These are phyloP conservation scores for Pocillopora grandis DNA, from an alignment of 92 coral and sea anemone species.

Conservation along the genomic window DNA sequence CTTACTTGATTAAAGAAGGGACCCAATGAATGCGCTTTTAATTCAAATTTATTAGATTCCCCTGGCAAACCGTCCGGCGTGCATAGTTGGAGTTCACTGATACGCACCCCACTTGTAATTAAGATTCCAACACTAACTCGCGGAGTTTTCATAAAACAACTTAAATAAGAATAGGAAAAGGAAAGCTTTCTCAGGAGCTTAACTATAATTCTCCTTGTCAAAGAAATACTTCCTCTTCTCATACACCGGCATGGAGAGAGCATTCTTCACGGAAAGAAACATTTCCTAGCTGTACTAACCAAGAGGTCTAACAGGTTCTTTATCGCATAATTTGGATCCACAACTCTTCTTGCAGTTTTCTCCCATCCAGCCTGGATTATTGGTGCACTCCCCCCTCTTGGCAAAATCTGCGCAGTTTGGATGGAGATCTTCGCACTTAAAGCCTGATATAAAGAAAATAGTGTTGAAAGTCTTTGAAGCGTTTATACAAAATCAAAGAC, in stretches of 20 bases:
- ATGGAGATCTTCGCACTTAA: constrained; percentile 64
- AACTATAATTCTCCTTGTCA: not conserved
- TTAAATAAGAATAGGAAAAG: too few relatives aligned
- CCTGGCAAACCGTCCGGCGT: too few relatives aligned
- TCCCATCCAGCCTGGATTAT: constrained; percentile 55
- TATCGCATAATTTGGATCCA: constrained; percentile 64
- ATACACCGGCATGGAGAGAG: not conserved
- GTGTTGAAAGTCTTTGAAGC: not conserved
- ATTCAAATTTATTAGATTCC: too few relatives aligned
- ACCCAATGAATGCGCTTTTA: too few relatives aligned
- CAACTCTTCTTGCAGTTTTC: constrained; percentile 71
- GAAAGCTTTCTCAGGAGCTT: too few relatives aligned
- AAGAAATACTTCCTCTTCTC: not conserved
- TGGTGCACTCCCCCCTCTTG: constrained; percentile 47
- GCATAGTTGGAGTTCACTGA: too few relatives aligned
- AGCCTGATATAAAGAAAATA: constrained; percentile 26
- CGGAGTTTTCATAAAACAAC: too few relatives aligned
- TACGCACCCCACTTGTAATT: too few relatives aligned
- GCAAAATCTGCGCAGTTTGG: constrained; percentile 63
- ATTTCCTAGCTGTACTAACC: constrained; percentile 46
- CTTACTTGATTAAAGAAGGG: too few relatives aligned
- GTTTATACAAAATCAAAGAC: too few relatives aligned
- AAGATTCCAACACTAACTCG: too few relatives aligned
- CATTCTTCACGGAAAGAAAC: not conserved
- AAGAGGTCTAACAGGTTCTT: constrained; percentile 57